Evolutionary conservation across 2,113 vertebrate species (phyloP), one percentile per base, ranked within the genome.

Genomic region (Thomomys bottae): DNA sequence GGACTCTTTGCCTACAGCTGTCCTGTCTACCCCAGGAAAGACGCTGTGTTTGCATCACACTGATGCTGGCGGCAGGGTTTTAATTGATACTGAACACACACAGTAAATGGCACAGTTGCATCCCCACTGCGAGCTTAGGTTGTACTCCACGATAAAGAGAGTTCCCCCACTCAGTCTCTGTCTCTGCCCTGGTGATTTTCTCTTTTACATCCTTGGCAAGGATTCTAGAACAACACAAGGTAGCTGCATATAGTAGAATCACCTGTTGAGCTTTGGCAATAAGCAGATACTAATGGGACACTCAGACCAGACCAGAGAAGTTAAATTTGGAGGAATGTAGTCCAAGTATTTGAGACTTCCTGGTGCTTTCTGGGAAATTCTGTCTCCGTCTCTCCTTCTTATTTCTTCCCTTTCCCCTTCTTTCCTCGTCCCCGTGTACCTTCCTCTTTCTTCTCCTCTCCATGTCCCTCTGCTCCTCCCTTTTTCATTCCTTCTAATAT

Each of bases 1-100:
- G 85, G 94, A 70, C 87, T 92, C 63, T 73, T 83, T 94, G 87
- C 89, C 91, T 71, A 57, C 78, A 76, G 36, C 78, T 89, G 76
- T 94, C 66, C 59, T 8, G 1, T 92, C 87, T 88, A 64, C 84
- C 94, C 87, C 34, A 89, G 91, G 59, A 75, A 84, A 64, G 30
- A 59, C 87, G 84, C 45, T 84, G 80, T 66, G 17, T 36, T 71
- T 89, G 77, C 66, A 80, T 79, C 79, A 88, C 49, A 83, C 63
- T 59, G 83, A 71, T 87, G 75, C 11, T 72, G 82, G 79, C 61
- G 73, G 67, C 49, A 81, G 78, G 63, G 84, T 81, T 94, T 87
- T 85, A 90, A 91, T 49, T 92, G 84, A 77, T 85, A 75, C 49
- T 36, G 34, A 77, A 68, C 68, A 76, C 45, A 38, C 24, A 77